Base-by-base conservation (phyloP, 2,113 vertebrate genomes). In the Panthera leo region DNA sequence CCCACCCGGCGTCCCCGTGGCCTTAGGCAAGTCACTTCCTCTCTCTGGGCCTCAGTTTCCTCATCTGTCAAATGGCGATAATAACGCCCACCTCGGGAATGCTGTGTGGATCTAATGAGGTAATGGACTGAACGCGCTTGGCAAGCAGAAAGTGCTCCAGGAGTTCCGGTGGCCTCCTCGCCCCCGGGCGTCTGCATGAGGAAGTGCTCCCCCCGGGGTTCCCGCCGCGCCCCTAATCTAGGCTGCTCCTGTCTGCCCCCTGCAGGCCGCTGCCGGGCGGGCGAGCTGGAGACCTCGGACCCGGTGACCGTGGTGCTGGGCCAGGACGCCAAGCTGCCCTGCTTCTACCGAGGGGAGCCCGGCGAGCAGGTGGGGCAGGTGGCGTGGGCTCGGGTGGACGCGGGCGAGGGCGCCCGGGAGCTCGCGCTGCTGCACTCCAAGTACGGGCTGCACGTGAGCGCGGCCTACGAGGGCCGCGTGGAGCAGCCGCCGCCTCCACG, bases 291-390 rank as follows among this genome's bases (percentile, higher is more conserved):
- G 92, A 97, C 98, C 45, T 45, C 92, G 34, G 97, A 97, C 42
- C 89, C 92, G 25, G 97, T 99, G 85, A 99, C 98, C 0, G 99
- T 98, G 2, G 99, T 99, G 94, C 96, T 99, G 96, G 99, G 99
- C 12, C 98, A 98, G 97, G 99, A 99, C 6, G 99, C 98, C 80
- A 98, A 98, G 73, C 98, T 99, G 84, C 98, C 99, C 5, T 99
- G 99, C 84, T 97, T 97, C 89, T 99, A 99, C 95, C 97, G 98
- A 79, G 98, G 98, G 16, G 93, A 98, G 53, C 98, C 98, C 0
- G 96, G 25, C 2, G 99, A 99, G 98, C 97, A 97, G 91, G 99
- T 99, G 98, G 98, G 94, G 65, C 99, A 99, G 97, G 98, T 99
- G 92, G 98, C 98, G 0, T 99, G 99, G 99, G 94, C 98, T 93